A percentile compares a stretch with the other conserved stretches of the same genome.
Conservation (phyloP, 2,797 vertebrate genomes). For the Rachycentron canadum region DNA sequence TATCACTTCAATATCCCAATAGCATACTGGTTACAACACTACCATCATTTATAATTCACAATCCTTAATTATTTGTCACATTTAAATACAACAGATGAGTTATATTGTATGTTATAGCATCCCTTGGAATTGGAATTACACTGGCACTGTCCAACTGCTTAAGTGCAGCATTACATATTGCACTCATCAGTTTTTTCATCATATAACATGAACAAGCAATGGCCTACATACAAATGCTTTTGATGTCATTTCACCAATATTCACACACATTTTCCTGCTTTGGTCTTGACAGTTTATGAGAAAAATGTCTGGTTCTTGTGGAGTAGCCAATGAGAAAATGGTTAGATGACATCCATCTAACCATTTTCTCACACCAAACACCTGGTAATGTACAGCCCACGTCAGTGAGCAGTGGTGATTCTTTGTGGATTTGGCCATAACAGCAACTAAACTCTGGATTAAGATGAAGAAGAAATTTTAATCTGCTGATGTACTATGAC, state of each 20-base stretch:
- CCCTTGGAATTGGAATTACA: constrained; percentile 29
- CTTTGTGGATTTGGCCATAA: not conserved
- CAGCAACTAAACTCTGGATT: not conserved
- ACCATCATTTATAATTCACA: constrained; percentile 82
- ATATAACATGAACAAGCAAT: not conserved
- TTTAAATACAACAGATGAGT: constrained; percentile 88
- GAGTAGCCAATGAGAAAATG: no score
- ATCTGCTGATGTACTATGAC: constrained; percentile 16
- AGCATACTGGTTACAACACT: constrained; percentile 26
- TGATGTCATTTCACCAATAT: not conserved
- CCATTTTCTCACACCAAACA: not conserved
- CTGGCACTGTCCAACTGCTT: constrained; percentile 6
- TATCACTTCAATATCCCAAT: constrained; percentile 86
- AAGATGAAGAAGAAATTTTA: constrained; percentile 6
- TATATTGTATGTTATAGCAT: constrained; percentile 80
- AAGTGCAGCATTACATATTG: constrained; percentile 11
- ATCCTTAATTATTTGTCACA: constrained; percentile 92
- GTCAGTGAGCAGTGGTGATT: not conserved
- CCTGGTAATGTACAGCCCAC: not conserved
- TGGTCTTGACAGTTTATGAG: not conserved
- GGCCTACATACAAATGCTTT: not conserved
- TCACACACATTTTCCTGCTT: constrained; percentile 20
- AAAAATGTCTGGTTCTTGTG: not conserved
- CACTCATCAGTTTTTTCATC: constrained; percentile 7
- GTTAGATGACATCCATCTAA: no score